phyloP scores from a whole-genome alignment of 2,797 vertebrate genomes.

The Typhlichthys eigenmanni region DNA sequence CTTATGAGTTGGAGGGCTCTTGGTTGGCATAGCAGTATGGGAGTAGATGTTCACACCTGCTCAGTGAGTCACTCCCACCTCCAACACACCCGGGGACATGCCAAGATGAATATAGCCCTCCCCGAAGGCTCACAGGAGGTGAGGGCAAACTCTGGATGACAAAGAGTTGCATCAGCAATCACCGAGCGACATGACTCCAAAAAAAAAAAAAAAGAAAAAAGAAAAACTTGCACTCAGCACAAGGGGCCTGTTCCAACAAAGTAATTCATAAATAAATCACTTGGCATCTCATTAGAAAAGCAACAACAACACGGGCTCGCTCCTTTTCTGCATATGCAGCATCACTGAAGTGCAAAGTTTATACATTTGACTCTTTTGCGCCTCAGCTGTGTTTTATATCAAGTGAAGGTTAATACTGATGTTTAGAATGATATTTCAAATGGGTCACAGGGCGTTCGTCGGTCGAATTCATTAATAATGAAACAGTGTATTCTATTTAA shows the following conservation, averaged over 20 bases:
- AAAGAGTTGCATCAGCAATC: slow-evolving; percentile 85
- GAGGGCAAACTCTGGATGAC: slow-evolving; percentile 82
- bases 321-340: slow-evolving; percentile 74
- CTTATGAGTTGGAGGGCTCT: slow-evolving; percentile 70
- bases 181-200: slow-evolving; percentile 81
- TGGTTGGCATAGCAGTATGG: slow-evolving; percentile 78
- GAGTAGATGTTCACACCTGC: slow-evolving; percentile 80
- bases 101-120: slow-evolving; percentile 80
- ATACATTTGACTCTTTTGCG: slow-evolving; percentile 13
- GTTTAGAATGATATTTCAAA: background rate
- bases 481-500: too few species aligned
- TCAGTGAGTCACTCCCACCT: slow-evolving; percentile 75
- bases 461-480: too few species aligned
- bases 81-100: slow-evolving; percentile 72
- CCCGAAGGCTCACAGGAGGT: slow-evolving; percentile 78
- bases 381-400: slow-evolving; percentile 41
- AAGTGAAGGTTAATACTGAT: background rate
- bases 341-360: slow-evolving; percentile 56
- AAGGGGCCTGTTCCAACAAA: slow-evolving; percentile 76
- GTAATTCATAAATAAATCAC: slow-evolving; percentile 84
- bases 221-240: slow-evolving; percentile 63
- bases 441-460: background rate
- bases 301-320: slow-evolving; percentile 69
- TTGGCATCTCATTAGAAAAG: slow-evolving; percentile 76
- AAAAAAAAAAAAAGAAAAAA: slow-evolving; percentile 47